A percentile compares a stretch with the other conserved stretches of the same genome.
These are phyloP conservation scores for Hypena proboscidalis DNA, from an alignment of 2,888 invertebrate species.

Conservation along the genomic window DNA sequence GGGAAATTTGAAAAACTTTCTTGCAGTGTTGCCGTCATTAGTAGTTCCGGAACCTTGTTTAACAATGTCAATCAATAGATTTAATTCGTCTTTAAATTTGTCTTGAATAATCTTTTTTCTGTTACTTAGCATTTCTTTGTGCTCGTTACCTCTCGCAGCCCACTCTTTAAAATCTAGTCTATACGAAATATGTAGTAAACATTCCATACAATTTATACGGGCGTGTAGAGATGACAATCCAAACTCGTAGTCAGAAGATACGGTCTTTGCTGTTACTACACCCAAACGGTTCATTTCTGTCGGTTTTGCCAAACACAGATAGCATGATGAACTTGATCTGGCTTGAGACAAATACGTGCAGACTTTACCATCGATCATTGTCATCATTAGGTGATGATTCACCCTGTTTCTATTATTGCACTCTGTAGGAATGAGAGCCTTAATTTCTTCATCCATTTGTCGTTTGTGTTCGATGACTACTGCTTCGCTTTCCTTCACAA, in stretches of 20 bases:
- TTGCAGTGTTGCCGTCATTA: constrained; percentile 13
- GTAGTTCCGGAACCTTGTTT: constrained; percentile 17
- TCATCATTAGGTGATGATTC: background rate
- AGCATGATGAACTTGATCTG: constrained; percentile 6
- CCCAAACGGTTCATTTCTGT: background rate
- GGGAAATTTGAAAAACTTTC: constrained; percentile 16
- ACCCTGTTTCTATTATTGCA: background rate
- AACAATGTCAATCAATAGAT: constrained; percentile 13
- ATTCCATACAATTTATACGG: constrained; percentile 1
- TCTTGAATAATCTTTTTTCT: constrained; percentile 3
- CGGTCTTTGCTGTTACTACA: background rate
- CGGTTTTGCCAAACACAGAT: constrained; percentile 1
- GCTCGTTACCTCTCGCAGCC: background rate
- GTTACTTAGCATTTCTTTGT: background rate
- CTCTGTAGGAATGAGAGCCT: background rate
- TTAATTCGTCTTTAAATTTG: constrained; percentile 6
- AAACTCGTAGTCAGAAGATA: background rate
- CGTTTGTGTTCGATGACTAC: background rate
- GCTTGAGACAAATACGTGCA: constrained; percentile 5
- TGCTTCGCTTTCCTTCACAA: constrained; percentile 7
- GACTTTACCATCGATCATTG: constrained; percentile 5
- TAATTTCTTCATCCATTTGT: constrained; percentile 1
- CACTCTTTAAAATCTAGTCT: too few relatives aligned
- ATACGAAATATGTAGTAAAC: too few relatives aligned
- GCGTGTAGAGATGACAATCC: background rate